Base-by-base conservation (phyloP, 1,140 invertebrate species). In the Chlorops oryzae region DNA sequence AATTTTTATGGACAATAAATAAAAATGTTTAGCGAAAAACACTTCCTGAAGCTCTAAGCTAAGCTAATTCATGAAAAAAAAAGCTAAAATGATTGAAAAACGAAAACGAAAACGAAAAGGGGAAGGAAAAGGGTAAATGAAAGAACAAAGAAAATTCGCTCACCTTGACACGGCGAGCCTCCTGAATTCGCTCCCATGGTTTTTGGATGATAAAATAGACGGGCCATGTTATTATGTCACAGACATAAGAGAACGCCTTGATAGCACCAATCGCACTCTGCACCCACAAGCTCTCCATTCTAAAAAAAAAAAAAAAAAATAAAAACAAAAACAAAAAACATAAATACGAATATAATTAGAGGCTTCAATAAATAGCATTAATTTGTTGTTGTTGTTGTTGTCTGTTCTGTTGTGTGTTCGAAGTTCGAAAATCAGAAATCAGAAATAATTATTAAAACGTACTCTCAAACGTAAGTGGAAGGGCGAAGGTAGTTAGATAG, bases 211-310 rank as follows among this genome's bases (percentile, higher is more conserved):
- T 74, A 56, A 92, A 80, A 74, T 95, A 95, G 1, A 94, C 78
- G 32, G 92, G 90, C 72, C 91, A 89, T 40, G 91, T 93, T 58
- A 96, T 74, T 54, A 95, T 77, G 73, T 96, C 92, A 75, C 88
- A 95, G 47, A 94, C 77, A 62, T 90, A 85, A 48, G 86, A 82
- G 43, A 90, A 73, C 18, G 82, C 83, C 67, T 84, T 87, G 55
- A 91, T 81, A 46, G 86, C 82, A 35, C 79, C 78, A 58, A 90
- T 77, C 52, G 84, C 83, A 56, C 82, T 77, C 56, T 80, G 82
- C 58, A 88, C 79, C 82, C 86, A 88, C 63, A 88, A 80, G 59
- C 81, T 83, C 61, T 87, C 85, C 80, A 87, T 86, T 65, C 85
- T 87, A 75, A 25, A 75, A 78, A 61, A 28, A 35, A 32, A 50